Evolutionary conservation across 2,113 vertebrate genomes (phyloP).

Genomic region (Microtus ochrogaster): DNA sequence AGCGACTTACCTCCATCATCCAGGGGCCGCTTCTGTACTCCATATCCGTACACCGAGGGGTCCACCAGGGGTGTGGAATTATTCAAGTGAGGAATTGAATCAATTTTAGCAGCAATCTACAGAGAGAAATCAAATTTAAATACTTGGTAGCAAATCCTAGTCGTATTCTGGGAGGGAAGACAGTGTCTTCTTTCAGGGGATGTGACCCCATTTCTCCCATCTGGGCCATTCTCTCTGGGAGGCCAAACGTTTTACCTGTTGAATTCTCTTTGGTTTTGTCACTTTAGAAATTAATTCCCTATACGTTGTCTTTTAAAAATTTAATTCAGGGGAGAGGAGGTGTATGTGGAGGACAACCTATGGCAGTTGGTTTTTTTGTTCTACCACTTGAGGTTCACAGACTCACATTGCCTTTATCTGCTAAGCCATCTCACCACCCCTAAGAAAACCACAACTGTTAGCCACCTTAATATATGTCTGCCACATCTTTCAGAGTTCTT

Average conservation of each 20-base stretch:
- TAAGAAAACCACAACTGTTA: background rate
- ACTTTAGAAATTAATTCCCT: background rate
- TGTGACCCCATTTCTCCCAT: background rate
- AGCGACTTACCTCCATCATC: slow-evolving; percentile 94
- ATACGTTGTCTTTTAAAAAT: background rate
- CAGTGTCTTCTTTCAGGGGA: background rate
- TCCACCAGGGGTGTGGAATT: slow-evolving; percentile 94
- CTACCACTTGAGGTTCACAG: background rate
- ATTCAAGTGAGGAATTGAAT: slow-evolving; percentile 97
- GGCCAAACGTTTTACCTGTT: background rate
- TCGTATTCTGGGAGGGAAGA: background rate
- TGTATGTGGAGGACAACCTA: background rate
- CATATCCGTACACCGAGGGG: slow-evolving; percentile 94
- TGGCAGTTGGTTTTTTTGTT: background rate
- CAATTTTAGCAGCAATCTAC: slow-evolving; percentile 99
- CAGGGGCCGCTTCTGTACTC: slow-evolving; percentile 94
- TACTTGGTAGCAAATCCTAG: slow-evolving; percentile 58
- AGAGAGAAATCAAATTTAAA: slow-evolving; percentile 72
- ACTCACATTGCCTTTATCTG: background rate
- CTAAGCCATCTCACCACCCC: background rate
- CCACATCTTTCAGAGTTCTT: background rate
- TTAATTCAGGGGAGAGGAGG: background rate
- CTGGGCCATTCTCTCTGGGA: rapidly evolving
- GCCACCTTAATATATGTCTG: background rate
- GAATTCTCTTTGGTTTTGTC: slow-evolving; percentile 1